Percentiles rank a stretch among this genome's conserved stretches.
Evolutionary conservation across 2,888 invertebrate genomes (phyloP).

Genomic region (Auanema sp.): DNA sequence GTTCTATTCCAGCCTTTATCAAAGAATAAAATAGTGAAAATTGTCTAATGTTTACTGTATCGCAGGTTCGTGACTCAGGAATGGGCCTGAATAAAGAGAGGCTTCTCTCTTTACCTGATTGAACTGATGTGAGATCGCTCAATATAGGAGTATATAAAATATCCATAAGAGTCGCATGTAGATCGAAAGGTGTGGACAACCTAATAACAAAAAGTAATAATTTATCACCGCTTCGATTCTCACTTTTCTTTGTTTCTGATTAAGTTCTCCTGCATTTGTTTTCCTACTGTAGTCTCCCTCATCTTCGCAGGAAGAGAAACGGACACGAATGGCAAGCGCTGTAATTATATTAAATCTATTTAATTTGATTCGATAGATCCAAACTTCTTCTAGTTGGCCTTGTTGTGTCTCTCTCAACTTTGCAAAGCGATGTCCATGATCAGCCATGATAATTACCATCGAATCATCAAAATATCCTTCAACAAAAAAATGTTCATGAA

Average conservation of each 20-base stretch:
- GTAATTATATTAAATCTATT: slow-evolving; percentile 5
- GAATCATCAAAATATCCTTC: slow-evolving; percentile 77
- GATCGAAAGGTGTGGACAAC: slow-evolving; percentile 84
- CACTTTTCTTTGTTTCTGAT: slow-evolving; percentile 39
- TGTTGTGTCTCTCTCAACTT: slow-evolving; percentile 81
- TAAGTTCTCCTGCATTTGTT: slow-evolving; percentile 42
- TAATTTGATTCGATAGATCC: background rate
- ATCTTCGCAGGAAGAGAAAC: slow-evolving; percentile 50
- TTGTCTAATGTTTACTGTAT: slow-evolving; percentile 25
- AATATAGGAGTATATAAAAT: slow-evolving; percentile 69
- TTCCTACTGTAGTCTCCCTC: slow-evolving; percentile 36
- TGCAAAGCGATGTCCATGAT: slow-evolving; percentile 87
- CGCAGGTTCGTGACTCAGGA: slow-evolving; percentile 44
- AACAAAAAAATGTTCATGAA: background rate
- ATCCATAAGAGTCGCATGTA: slow-evolving; percentile 79
- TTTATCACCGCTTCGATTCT: background rate
- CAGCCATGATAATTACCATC: slow-evolving; percentile 84
- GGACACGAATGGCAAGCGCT: slow-evolving; percentile 82
- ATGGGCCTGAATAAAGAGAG: slow-evolving; percentile 54
- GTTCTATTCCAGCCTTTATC: slow-evolving; percentile 81
- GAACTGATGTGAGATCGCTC: slow-evolving; percentile 17
- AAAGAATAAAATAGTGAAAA: background rate
- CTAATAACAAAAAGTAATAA: slow-evolving; percentile 67
- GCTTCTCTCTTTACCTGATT: slow-evolving; percentile 25
- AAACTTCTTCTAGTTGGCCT: slow-evolving; percentile 70